Evolutionary conservation across 2,888 invertebrate genomes (phyloP), one percentile per base, ranked within the genome.

Genomic region (Cephalotes varians): DNA sequence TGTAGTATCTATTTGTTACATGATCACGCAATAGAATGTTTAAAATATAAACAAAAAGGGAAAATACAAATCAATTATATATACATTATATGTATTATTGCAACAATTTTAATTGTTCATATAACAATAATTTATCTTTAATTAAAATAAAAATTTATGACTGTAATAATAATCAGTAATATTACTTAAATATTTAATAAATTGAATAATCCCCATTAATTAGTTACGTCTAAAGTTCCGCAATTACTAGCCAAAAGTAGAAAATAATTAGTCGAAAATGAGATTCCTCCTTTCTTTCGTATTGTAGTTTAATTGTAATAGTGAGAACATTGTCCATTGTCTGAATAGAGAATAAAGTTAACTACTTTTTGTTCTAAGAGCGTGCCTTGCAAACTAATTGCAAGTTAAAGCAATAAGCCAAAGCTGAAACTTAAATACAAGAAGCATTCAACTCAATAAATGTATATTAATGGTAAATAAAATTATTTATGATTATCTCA

Each of bases 261-360:
- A 34, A 74, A 51, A 67, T 37, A 67, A 76, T 67, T 76, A 76
- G 49, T 37, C 25, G 51, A 15, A 51, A 76, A 67, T 67, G 9
- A 51, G 37, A 67, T 76, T 51, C 37, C 15, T 37, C 51, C 65
- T 49, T 28, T 65, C n/a, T 74, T 37, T 47, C 18, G 51, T 44
- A 60, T 37, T 44, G 74, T 28, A 65, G 25, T 74, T 25, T 64
- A 64, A 74, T 74, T 64, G 51, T 51, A 37, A 28, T 37, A 72
- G 40, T 28, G 51, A 51, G 25, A 74, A 12, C 37, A 67, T 37
- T 74, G 49, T 37, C 65, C 65, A 76, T 76, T n/a, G n/a, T 67
- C 31, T 67, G 67, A 67, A 76, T 76, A 60, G 51, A n/a, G 37
- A 76, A 76, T 76, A 37, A 76, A 76, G 37, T 76, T 76, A 67